Percentiles rank a stretch among this genome's conserved stretches.
These are phyloP conservation scores for Artibeus jamaicensis DNA, from an alignment of 2,797 vertebrate species.

Conservation along the genomic window DNA sequence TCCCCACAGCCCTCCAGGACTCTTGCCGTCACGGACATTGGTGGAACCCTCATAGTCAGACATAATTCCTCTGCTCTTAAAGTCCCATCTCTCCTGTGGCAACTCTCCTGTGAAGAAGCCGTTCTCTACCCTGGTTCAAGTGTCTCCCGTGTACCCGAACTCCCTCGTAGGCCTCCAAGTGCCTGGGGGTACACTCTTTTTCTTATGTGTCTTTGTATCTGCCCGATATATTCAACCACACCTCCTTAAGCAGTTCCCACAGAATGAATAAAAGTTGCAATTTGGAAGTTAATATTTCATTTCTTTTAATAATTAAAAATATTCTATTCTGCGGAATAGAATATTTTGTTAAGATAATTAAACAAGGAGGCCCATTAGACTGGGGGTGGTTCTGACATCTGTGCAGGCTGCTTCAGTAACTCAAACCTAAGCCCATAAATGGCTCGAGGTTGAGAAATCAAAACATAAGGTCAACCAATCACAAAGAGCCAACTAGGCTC, in stretches of 20 bases:
- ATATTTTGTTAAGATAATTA: not conserved
- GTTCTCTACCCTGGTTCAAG: not conserved
- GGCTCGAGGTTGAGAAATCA: not conserved
- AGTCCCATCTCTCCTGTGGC: fast-evolving
- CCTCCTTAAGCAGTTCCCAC: not conserved
- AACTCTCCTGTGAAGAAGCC: not conserved
- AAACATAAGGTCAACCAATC: not conserved
- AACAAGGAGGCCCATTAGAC: not conserved
- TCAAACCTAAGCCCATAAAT: not conserved
- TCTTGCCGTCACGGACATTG: not conserved
- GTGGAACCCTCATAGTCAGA: not conserved
- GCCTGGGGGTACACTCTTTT: not conserved
- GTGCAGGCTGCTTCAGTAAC: not conserved
- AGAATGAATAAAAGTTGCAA: not conserved
- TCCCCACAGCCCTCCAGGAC: not conserved
- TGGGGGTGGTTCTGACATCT: not conserved
- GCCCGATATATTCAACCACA: not conserved
- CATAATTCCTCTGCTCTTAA: not conserved
- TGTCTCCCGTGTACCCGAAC: fast-evolving
- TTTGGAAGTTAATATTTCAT: not conserved
- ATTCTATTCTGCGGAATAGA: not conserved
- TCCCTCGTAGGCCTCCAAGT: fast-evolving
- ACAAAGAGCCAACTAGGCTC: not conserved
- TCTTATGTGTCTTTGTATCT: not conserved
- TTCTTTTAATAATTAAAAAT: not conserved